Base-by-base conservation (phyloP, 2,113 vertebrate species). In the Chionodraco myersi region DNA sequence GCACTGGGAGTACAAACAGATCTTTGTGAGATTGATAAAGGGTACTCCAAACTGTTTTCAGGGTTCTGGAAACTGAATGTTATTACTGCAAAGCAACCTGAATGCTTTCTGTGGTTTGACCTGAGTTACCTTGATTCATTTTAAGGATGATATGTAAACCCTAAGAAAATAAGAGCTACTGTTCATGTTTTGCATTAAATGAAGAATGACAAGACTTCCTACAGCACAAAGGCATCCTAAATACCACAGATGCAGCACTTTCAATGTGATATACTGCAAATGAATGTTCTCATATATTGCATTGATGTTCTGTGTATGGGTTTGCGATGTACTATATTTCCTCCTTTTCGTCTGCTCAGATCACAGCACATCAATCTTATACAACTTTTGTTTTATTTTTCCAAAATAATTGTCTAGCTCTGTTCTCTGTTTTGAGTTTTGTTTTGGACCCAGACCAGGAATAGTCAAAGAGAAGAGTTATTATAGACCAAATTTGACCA, bases 1-100 rank as follows among this genome's bases (percentile, higher is more conserved):
- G 74, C 82, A 75, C 74, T 83, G 79, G 61, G 56, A 68, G 62
- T 48, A 21, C 18, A 48, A 59, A 64, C 45, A 63, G 34, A 23
- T 54, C 34, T 18, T 13, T 58, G 77, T 52, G 69, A 53, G 56
- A 34, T 58, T 23, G 18, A 53, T 7, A 34, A 64, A 53, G 23
- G 48, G 12, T 53, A 41, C 10, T 67, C 30, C 10, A 54, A 56
- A 65, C 41, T 57, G 18, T 58, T 75, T 56, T 54, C 15, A 2
- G 30, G 21, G 21, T 56, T 45, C 53, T 67, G 44, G 45, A 63
- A 65, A 34, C 52, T 16, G 59, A 56, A 79, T 47, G 60, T 74
- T 60, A n/a, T 36, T 48, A 47, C 34, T 23, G 44, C 10, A 76
- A 9, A n/a, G 26, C 44, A 49, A 45, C 3, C 1, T 21, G 16